Conservation (phyloP, 2,888 invertebrate genomes). For the Camponotus fellah region DNA sequence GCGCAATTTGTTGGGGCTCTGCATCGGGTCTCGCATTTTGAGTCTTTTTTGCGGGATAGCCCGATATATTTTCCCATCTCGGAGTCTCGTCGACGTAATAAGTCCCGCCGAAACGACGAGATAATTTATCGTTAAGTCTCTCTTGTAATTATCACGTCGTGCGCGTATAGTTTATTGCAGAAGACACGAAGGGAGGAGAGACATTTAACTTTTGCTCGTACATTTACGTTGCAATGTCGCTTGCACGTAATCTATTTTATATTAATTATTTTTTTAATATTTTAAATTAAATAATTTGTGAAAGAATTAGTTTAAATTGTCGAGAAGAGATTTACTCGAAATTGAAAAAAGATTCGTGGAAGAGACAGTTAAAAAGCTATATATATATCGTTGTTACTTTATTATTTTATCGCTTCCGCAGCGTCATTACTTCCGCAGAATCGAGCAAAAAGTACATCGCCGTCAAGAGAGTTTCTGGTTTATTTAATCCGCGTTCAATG, state of each 20-base stretch:
- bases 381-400: neutral
- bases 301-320: neutral
- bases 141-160: slow-evolving; percentile 47
- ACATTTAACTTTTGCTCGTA: slow-evolving; percentile 4
- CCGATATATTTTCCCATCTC: slow-evolving; percentile 31
- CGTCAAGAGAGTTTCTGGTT: neutral
- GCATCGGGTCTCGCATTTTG: slow-evolving; percentile 26
- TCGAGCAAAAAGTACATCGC: neutral
- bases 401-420: neutral
- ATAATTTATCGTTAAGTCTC: slow-evolving; percentile 46
- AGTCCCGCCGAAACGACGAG: slow-evolving; percentile 34
- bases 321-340: neutral
- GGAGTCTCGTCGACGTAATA: slow-evolving; percentile 41
- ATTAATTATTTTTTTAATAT: slow-evolving; percentile 7
- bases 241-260: slow-evolving; percentile 17
- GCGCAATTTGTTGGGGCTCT: slow-evolving; percentile 33
- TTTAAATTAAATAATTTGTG: neutral
- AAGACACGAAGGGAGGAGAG: neutral
- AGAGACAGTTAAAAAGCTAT: neutral
- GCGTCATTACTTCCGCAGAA: neutral
- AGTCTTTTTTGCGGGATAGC: slow-evolving; percentile 34
- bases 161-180: slow-evolving; percentile 25
- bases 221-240: slow-evolving; percentile 10
- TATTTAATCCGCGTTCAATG: slow-evolving; percentile 14
- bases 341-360: neutral